Evolutionary conservation across 2,888 invertebrate species (phyloP).

Genomic region (Torymus tubicola): DNA sequence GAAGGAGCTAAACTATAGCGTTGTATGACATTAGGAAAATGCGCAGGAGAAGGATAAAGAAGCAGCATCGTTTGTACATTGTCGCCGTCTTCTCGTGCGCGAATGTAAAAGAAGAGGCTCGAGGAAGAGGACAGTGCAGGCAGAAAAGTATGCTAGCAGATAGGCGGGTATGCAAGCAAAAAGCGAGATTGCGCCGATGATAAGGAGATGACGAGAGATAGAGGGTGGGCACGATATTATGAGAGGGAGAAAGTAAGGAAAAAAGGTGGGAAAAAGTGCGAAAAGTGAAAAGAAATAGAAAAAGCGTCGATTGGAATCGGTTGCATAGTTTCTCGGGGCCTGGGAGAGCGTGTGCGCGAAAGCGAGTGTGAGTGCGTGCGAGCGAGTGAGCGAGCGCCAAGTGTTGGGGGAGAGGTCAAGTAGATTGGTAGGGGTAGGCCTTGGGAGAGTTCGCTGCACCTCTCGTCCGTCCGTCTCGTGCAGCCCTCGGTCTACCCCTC

Average conservation of each 20-base stretch:
- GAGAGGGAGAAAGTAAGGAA: conserved; percentile 31
- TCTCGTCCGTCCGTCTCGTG: conserved; percentile 70
- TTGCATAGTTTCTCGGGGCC: conserved; percentile 47
- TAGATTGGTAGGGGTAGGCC: conserved; percentile 66
- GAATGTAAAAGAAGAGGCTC: background rate
- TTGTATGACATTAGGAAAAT: no score
- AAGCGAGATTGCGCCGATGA: no score
- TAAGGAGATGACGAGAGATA: background rate
- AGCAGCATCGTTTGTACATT: no score
- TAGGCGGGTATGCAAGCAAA: conserved; percentile 15
- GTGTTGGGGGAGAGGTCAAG: conserved; percentile 58
- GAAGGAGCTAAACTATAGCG: no score
- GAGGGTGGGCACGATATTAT: background rate
- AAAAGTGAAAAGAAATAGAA: conserved; percentile 27
- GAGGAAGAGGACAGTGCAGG: background rate
- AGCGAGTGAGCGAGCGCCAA: conserved; percentile 54
- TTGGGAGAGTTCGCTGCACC: conserved; percentile 77
- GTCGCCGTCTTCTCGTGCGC: background rate
- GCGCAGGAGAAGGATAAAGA: no score
- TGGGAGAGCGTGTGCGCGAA: conserved; percentile 57
- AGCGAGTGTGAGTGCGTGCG: conserved; percentile 48
- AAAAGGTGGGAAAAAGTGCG: conserved; percentile 12
- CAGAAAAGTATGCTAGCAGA: background rate
- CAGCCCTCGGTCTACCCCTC: conserved; percentile 12
- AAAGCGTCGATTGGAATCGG: conserved; percentile 38